Percentiles rank a stretch among this genome's conserved stretches.
These are phyloP conservation scores for Notolepis coatsorum DNA, from an alignment of 2,797 vertebrate genomes.

Conservation along the genomic window DNA sequence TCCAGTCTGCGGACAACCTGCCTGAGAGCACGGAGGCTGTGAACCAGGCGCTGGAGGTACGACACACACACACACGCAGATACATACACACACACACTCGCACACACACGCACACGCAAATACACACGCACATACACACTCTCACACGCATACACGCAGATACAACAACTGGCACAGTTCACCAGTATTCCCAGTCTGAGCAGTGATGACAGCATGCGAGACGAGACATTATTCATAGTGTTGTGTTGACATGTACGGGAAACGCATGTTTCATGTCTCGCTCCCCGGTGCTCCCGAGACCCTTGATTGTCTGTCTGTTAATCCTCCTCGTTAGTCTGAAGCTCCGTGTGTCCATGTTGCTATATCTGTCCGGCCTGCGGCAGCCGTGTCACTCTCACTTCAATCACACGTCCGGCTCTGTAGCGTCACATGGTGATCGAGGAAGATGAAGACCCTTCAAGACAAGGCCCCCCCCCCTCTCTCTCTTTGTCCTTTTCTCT, in stretches of 20 bases:
- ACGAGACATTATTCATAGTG: too few species aligned
- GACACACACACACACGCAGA: slow-evolving; percentile 1
- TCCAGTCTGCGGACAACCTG: slow-evolving; percentile 83
- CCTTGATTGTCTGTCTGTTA: slow-evolving; percentile 59
- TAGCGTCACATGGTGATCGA: slow-evolving; percentile 53
- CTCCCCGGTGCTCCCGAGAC: slow-evolving; percentile 46
- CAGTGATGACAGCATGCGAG: too few species aligned
- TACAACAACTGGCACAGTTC: too few species aligned
- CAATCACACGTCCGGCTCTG: slow-evolving; percentile 64
- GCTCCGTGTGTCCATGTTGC: slow-evolving; percentile 35
- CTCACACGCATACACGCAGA: background rate
- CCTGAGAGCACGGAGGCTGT: slow-evolving; percentile 86
- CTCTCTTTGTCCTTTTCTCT: slow-evolving; percentile 31
- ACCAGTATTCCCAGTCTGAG: too few species aligned
- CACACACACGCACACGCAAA: background rate
- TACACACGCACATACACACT: too few species aligned
- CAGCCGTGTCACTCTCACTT: slow-evolving; percentile 66
- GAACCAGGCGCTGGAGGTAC: slow-evolving; percentile 92
- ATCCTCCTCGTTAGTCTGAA: too few species aligned
- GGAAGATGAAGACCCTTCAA: slow-evolving; percentile 62
- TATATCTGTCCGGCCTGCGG: slow-evolving; percentile 70
- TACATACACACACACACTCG: slow-evolving; percentile 15
- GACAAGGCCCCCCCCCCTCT: slow-evolving; percentile 37
- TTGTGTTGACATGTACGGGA: too few species aligned
- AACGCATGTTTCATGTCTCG: background rate